Evolutionary conservation across 2,113 vertebrate species (phyloP).

Genomic region (Cochlearius cochlearius): DNA sequence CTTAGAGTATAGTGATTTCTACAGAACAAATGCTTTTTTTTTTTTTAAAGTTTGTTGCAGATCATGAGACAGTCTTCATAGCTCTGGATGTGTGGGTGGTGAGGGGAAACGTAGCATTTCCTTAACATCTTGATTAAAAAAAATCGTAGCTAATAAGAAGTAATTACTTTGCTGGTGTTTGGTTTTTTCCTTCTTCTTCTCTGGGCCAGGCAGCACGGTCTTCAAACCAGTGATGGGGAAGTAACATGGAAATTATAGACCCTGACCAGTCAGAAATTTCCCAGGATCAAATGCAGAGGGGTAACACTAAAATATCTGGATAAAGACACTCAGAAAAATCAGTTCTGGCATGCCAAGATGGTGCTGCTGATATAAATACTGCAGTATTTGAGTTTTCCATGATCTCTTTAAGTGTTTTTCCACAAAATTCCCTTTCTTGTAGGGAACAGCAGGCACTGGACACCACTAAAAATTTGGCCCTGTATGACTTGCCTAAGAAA

Average conservation of each 20-base stretch:
- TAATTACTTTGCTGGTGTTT: not conserved
- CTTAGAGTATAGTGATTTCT: not conserved
- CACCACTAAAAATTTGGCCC: not conserved
- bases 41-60: not conserved
- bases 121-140: not conserved
- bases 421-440: not conserved
- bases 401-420: not conserved
- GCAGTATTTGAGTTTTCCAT: not conserved
- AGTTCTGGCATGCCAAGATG: not conserved
- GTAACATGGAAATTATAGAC: slow-evolving; percentile 17
- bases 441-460: not conserved
- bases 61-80: not conserved
- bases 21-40: not conserved
- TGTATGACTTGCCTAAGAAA: not conserved
- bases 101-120: not conserved
- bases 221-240: not conserved
- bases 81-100: not conserved
- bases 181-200: not conserved
- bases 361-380: not conserved
- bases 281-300: not conserved
- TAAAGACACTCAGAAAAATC: not conserved
- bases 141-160: not conserved
- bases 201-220: not conserved
- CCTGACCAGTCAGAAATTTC: not conserved
- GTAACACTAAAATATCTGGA: not conserved